Evolutionary conservation across 2,797 vertebrate genomes (phyloP), one percentile per base, ranked within the genome.

Genomic region (Darevskia mixta): DNA sequence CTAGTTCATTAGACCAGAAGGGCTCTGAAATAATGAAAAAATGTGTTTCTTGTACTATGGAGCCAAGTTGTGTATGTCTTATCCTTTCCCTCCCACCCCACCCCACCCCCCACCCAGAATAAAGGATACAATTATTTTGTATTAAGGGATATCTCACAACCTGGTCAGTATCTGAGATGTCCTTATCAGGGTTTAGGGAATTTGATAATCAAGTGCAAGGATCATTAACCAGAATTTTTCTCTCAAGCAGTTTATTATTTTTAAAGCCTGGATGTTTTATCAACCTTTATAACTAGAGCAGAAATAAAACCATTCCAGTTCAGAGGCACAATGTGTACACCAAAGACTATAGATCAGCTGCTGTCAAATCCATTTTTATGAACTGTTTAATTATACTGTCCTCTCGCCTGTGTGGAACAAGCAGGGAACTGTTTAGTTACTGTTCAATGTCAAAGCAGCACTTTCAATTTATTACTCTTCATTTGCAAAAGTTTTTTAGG

Each of bases 281-380:
- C 87, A 94, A 88, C 55, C 82, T 89, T 92, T 91, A 5, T 89
- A 43, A 91, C 86, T 71, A 85, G 91, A 94, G 73, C 64, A 91
- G 73, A 93, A 94, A 91, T 87, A 81, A 91, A 69, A 29, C 29
- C 79, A 58, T 94, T 94, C 78, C 75, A 84, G 88, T 94, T 91
- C 90, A 84, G 90, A 79, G 87, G 76, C 90, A 94, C 75, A 92
- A 45, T 45, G 32, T 86, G 29, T 79, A 73, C 79, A 83, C 83
- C 83, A 71, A 80, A 76, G 69, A 80, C 58, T 86, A 66, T 0
- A 0, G 66, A 87, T 90, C 83, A 88, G 84, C 91, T 86, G 76
- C 86, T 84, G 72, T 38, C 8, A 0, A 92, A 92, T 55, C 81
- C 84, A 43, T 2, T 87, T 85, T 92, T 90, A 81, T 90, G 76